Conservation (phyloP, 2,888 invertebrate species). For the Leucophenga montana region DNA sequence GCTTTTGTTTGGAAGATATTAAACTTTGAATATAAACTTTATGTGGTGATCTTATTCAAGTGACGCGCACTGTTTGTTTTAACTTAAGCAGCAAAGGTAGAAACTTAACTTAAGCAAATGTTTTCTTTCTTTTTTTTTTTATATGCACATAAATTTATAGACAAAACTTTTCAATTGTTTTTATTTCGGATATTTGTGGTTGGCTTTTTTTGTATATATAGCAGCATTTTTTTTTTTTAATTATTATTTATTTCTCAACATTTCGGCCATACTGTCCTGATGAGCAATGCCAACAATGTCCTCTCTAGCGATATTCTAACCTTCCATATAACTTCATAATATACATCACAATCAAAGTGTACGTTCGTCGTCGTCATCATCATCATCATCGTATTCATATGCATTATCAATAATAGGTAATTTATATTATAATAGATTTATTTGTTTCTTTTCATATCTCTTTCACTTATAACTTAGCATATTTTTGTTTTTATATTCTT, state of each 20-base stretch:
- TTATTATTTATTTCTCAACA: background rate
- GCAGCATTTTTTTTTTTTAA: background rate
- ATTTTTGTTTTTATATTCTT: background rate
- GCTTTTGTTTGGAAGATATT: too few relatives aligned
- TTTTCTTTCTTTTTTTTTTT: too few relatives aligned
- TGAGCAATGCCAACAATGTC: background rate
- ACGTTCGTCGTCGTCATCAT: slow-evolving; percentile 52
- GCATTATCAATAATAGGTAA: slow-evolving; percentile 21
- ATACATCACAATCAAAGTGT: slow-evolving; percentile 66
- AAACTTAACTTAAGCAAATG: too few relatives aligned
- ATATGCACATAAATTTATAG: too few relatives aligned
- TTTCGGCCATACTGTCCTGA: background rate
- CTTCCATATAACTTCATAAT: slow-evolving; percentile 38
- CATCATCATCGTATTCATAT: slow-evolving; percentile 48
- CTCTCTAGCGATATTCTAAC: too few relatives aligned
- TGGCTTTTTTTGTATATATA: background rate
- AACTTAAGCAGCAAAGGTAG: too few relatives aligned
- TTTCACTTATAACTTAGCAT: slow-evolving; percentile 12
- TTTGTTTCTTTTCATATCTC: background rate
- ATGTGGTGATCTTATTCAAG: too few relatives aligned
- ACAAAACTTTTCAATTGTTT: slow-evolving; percentile 36
- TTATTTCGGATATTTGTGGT: background rate
- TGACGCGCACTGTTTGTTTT: slow-evolving; percentile 31
- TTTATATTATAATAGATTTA: slow-evolving; percentile 12
- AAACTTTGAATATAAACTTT: too few relatives aligned